Base-by-base conservation (phyloP, 2,113 vertebrate genomes). In the Anas platyrhynchos region DNA sequence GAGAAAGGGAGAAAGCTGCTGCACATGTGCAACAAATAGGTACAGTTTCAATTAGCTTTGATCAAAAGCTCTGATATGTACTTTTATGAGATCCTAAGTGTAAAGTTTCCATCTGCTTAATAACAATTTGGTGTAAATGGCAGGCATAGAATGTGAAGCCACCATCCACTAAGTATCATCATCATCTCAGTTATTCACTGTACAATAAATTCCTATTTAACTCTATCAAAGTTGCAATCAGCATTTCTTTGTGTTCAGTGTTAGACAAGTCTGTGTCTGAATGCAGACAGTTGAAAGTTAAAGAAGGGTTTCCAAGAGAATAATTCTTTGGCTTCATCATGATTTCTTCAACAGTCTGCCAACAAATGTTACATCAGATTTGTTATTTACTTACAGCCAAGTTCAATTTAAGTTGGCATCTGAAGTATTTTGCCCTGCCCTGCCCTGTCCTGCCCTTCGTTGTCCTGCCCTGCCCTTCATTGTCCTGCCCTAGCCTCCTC, bases 61-160 rank as follows among this genome's bases (percentile, higher is more conserved):
- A 86, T 88, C 29, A 93, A 91, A 95, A 90, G 8, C 75, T 81
- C 22, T 61, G 34, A 93, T 11, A 83, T 43, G 36, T 1, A 75
- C 9, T 94, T 92, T 94, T 87, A 72, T 78, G 71, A 89, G 31
- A 83, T 79, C 1, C 1, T 3, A 68, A 91, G 13, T 34, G 29
- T 36, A 13, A 82, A 82, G n/a, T 88, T 90, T 90, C 75, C 82
- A 77, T 89, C 87, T 94, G 85, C 72, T 85, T 95, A 86, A 71
- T 77, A 96, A 66, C 76, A 90, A 93, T 93, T 44, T 6, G 3
- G 20, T 59, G 32, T 65, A 93, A 96, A 78, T 87, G 38, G 59
- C 46, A 89, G 73, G 17, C 58, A 41, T 3, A 3, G 69, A 86
- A 90, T 76, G 21, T 78, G n/a, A 90, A 92, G 12, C 12, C 43